Evolutionary conservation across 1,140 invertebrate genomes (phyloP), one percentile per base, ranked within the genome.

Genomic region (Drosophila insularis): DNA sequence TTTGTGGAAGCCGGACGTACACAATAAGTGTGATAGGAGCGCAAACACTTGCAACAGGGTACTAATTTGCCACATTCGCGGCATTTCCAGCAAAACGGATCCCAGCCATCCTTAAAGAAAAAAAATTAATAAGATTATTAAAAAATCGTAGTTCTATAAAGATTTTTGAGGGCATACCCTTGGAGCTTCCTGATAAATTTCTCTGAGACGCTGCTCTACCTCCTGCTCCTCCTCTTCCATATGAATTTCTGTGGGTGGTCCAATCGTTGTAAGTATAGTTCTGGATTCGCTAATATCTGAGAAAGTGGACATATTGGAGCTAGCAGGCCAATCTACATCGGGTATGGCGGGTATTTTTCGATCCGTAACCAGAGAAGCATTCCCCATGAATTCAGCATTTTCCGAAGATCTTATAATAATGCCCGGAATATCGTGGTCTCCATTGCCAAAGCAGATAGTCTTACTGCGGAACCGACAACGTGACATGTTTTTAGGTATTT

Each of bases 81-180:
- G 90, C 98, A 99, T 53, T 96, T 92, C 97, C 97, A 99, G 91
- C 98, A 99, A 87, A 95, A 98, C 50, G 94, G 94, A 92, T 98
- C 98, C 74, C 92, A 93, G 4, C 93, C 91, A 31, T 59, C 53
- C 91, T 92, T 21, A 2, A 63, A 23, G n/a, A 19, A 11, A 31
- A 14, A 19, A 11, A 56, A 17, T 35, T 21, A n/a, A 35, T 14
- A 31, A n/a, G 14, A 35, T 43, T 27, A 4, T 14, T n/a, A 10
- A 1, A 31, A 4, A 11, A 10, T 10, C 17, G 19, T 60, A 14
- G 1, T 35, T 0, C 6, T 17, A 8, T 3, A 13, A 13, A 37
- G 11, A 13, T 4, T 13, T 55, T 37, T 14, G 7, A 35, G 35
- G 21, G 27, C 68, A 78, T 65, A 90, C 91, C 81, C 75, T 78